Base-by-base conservation (phyloP, 2,113 vertebrate species). In the Geothlypis trichas region DNA sequence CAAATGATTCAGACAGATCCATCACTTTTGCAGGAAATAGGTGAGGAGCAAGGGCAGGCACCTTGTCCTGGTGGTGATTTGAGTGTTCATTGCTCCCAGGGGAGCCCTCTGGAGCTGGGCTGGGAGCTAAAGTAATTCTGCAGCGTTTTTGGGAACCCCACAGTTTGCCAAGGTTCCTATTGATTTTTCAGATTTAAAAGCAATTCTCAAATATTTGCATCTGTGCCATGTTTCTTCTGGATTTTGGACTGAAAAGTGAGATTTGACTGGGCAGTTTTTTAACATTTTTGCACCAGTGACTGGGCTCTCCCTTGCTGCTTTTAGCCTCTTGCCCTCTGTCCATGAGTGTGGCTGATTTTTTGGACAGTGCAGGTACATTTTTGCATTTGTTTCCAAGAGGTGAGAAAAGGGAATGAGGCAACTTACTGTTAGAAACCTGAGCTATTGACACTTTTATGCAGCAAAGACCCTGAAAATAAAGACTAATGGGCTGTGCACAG, bases 391-490 rank as follows among this genome's bases (percentile, higher is more conserved):
- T 93, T 94, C 58, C 13, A 49, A 71, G 89, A 78, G 35, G 63
- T 75, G 82, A 80, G 68, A 51, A 90, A 55, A 88, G 55, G 65
- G 62, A 95, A 83, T 74, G 63, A 91, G 35, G 54, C 23, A 24
- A 77, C 33, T 5, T 39, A 65, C n/a, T 76, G 30, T 76, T 79
- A 75, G 73, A 89, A 89, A 94, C 37, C 26, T 13, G 42, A 96
- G 59, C 74, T 71, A 17, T 51, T 88, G 54, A 39, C 61, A 67
- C 87, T 87, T 62, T 28, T 55, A 35, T 66, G 89, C 84, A 73
- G 69, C 42, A 69, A 76, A 80, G 35, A 95, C 46, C 15, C 15
- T 67, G 83, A 52, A 92, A 95, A 72, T 73, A 78, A 97, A 97
- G 84, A 91, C 88, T 95, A 96, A 95, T 90, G 78, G 91, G 76